Evolutionary conservation across 2,113 vertebrate species (phyloP).

Genomic region (Theristicus caerulescens): DNA sequence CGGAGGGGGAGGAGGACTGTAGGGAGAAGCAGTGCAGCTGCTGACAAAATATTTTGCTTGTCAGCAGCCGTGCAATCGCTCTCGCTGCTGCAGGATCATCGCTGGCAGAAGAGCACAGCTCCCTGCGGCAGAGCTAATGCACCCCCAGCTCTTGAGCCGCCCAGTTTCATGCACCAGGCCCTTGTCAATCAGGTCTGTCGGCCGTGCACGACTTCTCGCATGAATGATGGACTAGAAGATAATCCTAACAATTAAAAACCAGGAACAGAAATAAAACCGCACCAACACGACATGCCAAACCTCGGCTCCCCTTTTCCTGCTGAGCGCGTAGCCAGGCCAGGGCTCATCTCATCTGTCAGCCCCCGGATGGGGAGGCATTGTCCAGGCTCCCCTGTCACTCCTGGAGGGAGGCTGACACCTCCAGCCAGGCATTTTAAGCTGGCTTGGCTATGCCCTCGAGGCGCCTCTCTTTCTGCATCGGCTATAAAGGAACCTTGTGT

Average conservation of each 20-base stretch:
- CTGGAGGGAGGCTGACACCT: neutral
- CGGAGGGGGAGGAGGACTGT: neutral
- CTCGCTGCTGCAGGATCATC: neutral
- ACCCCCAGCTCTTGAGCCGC: neutral
- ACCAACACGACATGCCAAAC: rapidly evolving
- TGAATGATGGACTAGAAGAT: neutral
- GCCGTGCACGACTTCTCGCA: rapidly evolving
- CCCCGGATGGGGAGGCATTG: rapidly evolving
- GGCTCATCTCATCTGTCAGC: neutral
- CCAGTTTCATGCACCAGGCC: neutral
- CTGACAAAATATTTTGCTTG: neutral
- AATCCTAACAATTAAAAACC: neutral
- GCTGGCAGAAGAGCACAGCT: neutral
- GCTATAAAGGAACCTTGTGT: neutral
- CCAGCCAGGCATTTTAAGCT: neutral
- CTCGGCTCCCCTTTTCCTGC: neutral
- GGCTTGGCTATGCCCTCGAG: neutral
- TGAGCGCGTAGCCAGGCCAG: neutral
- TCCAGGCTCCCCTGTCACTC: constrained; percentile 38
- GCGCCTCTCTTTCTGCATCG: neutral
- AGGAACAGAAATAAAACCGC: neutral
- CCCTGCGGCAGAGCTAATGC: neutral
- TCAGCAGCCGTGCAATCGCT: neutral
- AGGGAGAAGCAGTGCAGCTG: neutral
- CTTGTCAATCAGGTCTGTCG: neutral